Base-by-base conservation (phyloP, 2,888 invertebrate species). In the Boloria euphrosyne region DNA sequence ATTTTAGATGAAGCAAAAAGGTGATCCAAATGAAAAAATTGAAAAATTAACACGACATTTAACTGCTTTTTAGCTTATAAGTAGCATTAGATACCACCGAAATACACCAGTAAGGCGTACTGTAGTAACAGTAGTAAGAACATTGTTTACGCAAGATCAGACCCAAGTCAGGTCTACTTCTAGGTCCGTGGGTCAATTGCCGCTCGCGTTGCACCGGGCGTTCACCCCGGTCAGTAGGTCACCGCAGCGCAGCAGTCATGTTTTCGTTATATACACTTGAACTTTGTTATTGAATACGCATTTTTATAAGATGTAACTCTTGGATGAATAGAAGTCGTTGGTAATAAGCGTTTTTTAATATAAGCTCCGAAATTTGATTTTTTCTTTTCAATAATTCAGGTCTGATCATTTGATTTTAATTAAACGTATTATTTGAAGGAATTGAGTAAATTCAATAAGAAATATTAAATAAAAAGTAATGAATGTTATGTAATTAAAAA, bases 221-320 rank as follows among this genome's bases (percentile, higher is more conserved):
- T 81, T 73, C 87, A 86, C 87, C 89, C 82, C 88, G 90, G 89
- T 89, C 87, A 90, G 76, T 90, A 83, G 90, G 90, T 88, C 89
- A 81, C 74, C 80, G 81, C 81, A 79, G 83, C 82, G 74, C 75
- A 73, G 78, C 78, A 76, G 75, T 80, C 73, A 71, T 74, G 73
- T 73, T 68, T 74, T 71, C 68, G 70, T 74, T 75, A 77, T 80
- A 78, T 82, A 87, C 87, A 84, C 89, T 90, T 89, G 88, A 89
- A 89, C 89, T 87, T 82, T 83, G 79, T 73, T 63, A 66, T 64
- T 66, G 63, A 66, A 60, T 66, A 69, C 60, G 62, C 63, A 66
- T 68, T 62, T 59, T 51, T 55, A 14, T 43, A 57, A 44, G 27
- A 27, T 43, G 27, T 4, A 44, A 27, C 27, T 22, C n/a, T 49